A percentile compares a stretch with the other conserved stretches of the same genome.
Conservation (phyloP, 1,140 invertebrate genomes). For the Aphelenchoides besseyi region DNA sequence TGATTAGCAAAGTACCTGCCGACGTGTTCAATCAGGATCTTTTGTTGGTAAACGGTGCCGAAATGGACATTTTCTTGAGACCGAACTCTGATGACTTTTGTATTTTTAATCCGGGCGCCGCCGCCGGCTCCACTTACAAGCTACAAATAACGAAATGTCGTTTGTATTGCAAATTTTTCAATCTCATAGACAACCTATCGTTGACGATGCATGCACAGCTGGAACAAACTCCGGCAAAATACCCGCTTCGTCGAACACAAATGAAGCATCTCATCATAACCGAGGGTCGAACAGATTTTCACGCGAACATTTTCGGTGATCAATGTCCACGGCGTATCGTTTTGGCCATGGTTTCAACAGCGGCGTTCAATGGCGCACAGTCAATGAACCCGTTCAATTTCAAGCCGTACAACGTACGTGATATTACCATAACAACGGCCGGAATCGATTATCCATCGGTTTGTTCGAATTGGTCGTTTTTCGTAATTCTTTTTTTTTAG, state of each 20-base stretch:
- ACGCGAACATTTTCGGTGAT: background rate
- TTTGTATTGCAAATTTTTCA: background rate
- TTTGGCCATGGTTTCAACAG: background rate
- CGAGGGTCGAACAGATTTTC: background rate
- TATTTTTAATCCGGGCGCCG: no score
- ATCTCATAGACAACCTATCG: background rate
- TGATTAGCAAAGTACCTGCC: no score
- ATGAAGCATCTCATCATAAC: background rate
- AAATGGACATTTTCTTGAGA: no score
- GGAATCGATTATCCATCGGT: background rate
- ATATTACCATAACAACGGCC: background rate
- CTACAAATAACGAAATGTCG: no score
- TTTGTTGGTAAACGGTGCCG: no score
- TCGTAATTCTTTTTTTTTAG: no score
- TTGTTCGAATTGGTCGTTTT: background rate
- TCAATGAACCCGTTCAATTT: background rate
- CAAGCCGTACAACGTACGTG: background rate
- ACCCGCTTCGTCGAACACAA: background rate
- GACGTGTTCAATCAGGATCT: no score
- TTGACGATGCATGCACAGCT: background rate
- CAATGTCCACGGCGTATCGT: background rate
- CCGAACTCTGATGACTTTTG: no score
- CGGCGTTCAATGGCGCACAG: background rate
- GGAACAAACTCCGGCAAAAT: background rate
- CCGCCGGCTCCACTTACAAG: no score